phyloP scores from a whole-genome alignment of 2,888 invertebrate genomes.

The Rhodophaea formosa region DNA sequence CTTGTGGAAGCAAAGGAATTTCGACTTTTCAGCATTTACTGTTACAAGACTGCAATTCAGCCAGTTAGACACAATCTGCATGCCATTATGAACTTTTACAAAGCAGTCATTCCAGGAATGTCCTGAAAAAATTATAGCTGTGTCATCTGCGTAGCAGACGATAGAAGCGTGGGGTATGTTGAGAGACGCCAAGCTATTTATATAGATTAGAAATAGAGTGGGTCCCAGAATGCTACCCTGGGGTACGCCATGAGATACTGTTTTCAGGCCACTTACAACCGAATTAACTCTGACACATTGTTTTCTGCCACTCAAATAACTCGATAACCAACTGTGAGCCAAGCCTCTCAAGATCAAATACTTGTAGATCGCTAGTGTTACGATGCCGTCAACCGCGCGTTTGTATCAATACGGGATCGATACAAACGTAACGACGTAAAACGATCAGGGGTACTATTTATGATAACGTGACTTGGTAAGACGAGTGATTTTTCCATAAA shows the following conservation, averaged over 20 bases:
- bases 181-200: constrained; percentile 15
- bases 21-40: constrained; percentile 15
- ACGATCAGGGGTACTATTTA: too few species aligned
- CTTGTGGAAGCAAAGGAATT: too few species aligned
- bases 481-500: too few species aligned
- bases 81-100: background rate
- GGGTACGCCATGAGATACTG: constrained; percentile 21
- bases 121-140: constrained; percentile 16
- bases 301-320: constrained; percentile 19
- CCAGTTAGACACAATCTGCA: constrained; percentile 3
- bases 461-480: too few species aligned
- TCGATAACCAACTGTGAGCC: constrained; percentile 19
- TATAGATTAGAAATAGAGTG: constrained; percentile 19
- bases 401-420: constrained; percentile 23
- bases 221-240: too few species aligned
- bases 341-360: constrained; percentile 23
- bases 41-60: constrained; percentile 12
- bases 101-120: background rate
- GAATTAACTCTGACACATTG: constrained; percentile 19
- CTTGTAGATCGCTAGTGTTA: too few species aligned
- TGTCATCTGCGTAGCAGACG: constrained; percentile 17
- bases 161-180: background rate
- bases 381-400: too few species aligned
- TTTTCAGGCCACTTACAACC: background rate
- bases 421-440: background rate